Evolutionary conservation across 2,113 vertebrate species (phyloP).

Genomic region (Strigops habroptila): DNA sequence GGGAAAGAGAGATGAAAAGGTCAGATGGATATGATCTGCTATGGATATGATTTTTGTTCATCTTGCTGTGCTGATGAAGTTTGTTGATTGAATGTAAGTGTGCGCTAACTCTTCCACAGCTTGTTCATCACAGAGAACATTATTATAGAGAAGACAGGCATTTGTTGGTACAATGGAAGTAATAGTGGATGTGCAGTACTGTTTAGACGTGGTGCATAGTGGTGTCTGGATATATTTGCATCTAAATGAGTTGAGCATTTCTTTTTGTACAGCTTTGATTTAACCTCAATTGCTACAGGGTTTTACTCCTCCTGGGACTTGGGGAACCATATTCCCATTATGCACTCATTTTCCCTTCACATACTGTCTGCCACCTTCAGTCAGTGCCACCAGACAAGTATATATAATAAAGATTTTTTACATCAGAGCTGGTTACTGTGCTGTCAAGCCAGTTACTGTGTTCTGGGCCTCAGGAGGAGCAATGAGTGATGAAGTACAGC

Average conservation of each 20-base stretch:
- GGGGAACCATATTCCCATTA: neutral
- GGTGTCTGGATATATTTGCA: conserved; percentile 25
- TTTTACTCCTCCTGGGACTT: conserved; percentile 15
- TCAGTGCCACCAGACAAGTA: neutral
- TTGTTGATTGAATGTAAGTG: conserved; percentile 36
- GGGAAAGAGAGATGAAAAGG: neutral
- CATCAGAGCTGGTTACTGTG: neutral
- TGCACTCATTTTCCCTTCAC: neutral
- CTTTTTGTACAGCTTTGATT: conserved; percentile 33
- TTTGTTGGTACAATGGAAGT: neutral
- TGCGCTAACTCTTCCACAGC: neutral
- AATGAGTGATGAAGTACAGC: neutral
- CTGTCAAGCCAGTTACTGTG: neutral
- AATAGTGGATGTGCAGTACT: neutral
- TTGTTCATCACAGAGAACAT: neutral
- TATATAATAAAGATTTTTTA: conserved; percentile 13
- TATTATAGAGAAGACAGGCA: neutral
- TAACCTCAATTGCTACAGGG: conserved; percentile 8
- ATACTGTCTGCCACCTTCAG: conserved; percentile 1
- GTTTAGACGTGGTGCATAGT: neutral
- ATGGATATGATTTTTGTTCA: neutral
- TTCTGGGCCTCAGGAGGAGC: neutral
- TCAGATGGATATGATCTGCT: neutral
- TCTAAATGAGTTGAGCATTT: conserved; percentile 23
- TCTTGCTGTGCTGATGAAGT: conserved; percentile 25